A percentile compares a stretch with the other conserved stretches of the same genome.
phyloP scores from a whole-genome alignment of 2,888 invertebrate species.

The Epinotia brunnichana region DNA sequence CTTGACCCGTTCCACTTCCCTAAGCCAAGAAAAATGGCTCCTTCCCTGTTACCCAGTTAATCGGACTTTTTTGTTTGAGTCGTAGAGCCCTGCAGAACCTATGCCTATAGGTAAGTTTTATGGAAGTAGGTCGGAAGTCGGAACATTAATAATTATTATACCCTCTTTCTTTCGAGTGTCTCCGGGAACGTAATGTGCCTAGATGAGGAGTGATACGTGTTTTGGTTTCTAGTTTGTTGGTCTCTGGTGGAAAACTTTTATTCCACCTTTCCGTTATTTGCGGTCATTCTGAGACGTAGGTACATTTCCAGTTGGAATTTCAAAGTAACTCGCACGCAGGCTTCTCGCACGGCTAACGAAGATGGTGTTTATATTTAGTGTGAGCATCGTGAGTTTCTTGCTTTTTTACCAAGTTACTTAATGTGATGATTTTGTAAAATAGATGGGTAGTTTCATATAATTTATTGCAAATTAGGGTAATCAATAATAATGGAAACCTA shows the following conservation, averaged over 20 bases:
- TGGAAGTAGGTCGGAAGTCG: slow-evolving; percentile 36
- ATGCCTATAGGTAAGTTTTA: slow-evolving; percentile 29
- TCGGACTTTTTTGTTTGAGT: slow-evolving; percentile 44
- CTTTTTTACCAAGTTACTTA: too few species aligned
- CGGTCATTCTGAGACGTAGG: not conserved
- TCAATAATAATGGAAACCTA: too few species aligned
- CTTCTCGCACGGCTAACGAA: too few species aligned
- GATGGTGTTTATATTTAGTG: not conserved
- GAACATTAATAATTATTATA: slow-evolving; percentile 38
- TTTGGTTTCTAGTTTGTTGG: slow-evolving; percentile 4
- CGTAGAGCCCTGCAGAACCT: slow-evolving; percentile 15
- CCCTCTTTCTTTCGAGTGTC: slow-evolving; percentile 36
- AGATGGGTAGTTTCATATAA: too few species aligned
- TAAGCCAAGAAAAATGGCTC: slow-evolving; percentile 41
- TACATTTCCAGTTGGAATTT: not conserved
- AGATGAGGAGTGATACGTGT: slow-evolving; percentile 33
- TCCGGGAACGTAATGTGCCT: slow-evolving; percentile 22
- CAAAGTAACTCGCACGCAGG: not conserved
- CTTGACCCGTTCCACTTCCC: slow-evolving; percentile 33
- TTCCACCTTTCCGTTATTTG: not conserved
- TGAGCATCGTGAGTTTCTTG: too few species aligned
- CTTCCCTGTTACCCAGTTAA: slow-evolving; percentile 38
- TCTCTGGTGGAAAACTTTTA: slow-evolving; percentile 11
- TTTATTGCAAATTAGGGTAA: too few species aligned
- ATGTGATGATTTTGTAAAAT: too few species aligned